phyloP scores from a whole-genome alignment of 2,797 vertebrate genomes.

The Gadopsis marmoratus region DNA sequence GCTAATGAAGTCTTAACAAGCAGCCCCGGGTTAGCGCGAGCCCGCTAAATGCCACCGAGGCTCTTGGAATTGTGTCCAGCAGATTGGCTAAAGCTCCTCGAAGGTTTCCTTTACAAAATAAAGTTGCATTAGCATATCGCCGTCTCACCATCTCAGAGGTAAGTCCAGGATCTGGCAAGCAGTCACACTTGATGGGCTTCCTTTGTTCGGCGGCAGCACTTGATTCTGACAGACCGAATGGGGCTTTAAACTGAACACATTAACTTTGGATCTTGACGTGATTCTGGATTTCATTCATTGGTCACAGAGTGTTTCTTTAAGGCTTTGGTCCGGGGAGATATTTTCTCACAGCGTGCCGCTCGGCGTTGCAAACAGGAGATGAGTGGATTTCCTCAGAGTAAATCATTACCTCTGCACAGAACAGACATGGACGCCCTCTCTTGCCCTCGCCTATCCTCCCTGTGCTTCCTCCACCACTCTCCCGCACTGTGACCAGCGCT shows the following conservation, averaged over 20 bases:
- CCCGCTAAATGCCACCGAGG: constrained; percentile 82
- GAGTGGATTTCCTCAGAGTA: constrained; percentile 61
- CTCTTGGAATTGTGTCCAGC: constrained; percentile 83
- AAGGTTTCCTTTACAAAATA: constrained; percentile 81
- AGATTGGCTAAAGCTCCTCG: constrained; percentile 81
- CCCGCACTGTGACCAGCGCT: constrained; percentile 54
- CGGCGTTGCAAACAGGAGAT: constrained; percentile 57
- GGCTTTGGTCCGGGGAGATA: constrained; percentile 37
- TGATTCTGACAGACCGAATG: constrained; percentile 66
- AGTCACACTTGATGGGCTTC: constrained; percentile 68
- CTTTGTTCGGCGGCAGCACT: constrained; percentile 64
- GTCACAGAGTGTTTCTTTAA: constrained; percentile 45
- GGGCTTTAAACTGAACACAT: constrained; percentile 62
- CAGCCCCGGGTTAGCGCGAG: constrained; percentile 78
- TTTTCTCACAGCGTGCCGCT: constrained; percentile 64
- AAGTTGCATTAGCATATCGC: constrained; percentile 78
- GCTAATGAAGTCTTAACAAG: constrained; percentile 87
- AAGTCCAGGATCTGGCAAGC: constrained; percentile 64
- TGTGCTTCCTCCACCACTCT: constrained; percentile 53
- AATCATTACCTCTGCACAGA: constrained; percentile 76
- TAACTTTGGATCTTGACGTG: constrained; percentile 61
- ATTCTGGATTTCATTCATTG: constrained; percentile 69
- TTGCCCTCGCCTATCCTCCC: constrained; percentile 49
- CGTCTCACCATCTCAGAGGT: constrained; percentile 64
- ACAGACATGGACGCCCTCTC: constrained; percentile 36